Evolutionary conservation across 2,113 vertebrate genomes (phyloP).

Genomic region (Uria aalge): DNA sequence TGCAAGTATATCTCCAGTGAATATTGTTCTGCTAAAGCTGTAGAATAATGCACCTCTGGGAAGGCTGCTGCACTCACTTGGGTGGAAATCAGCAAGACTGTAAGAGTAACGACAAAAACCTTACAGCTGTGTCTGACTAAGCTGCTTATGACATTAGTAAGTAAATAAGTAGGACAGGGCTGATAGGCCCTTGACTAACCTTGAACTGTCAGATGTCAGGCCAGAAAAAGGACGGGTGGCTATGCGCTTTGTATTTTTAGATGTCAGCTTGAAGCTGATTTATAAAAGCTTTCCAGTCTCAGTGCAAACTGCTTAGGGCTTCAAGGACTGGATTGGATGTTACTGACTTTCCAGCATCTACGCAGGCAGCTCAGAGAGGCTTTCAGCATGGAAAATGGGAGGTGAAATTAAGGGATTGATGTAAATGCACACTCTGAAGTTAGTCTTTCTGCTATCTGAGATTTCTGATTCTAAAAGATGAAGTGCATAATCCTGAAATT

Average conservation of each 20-base stretch:
- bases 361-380: background rate
- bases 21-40: background rate
- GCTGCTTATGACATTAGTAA: background rate
- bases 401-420: background rate
- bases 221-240: fast-evolving
- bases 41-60: background rate
- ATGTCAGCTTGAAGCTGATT: background rate
- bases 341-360: background rate
- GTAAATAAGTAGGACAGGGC: background rate
- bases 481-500: background rate
- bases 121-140: background rate
- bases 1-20: background rate
- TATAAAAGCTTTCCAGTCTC: background rate
- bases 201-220: background rate
- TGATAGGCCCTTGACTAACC: background rate
- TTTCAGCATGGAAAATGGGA: background rate
- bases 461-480: background rate
- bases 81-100: background rate
- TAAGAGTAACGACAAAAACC: background rate
- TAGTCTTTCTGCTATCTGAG: background rate
- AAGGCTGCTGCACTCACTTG: background rate
- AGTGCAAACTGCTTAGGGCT: background rate
- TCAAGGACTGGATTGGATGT: background rate
- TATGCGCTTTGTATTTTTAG: background rate
- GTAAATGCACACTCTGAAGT: background rate